Evolutionary conservation across 2,113 vertebrate species (phyloP).

Genomic region (Apodemus sylvaticus): DNA sequence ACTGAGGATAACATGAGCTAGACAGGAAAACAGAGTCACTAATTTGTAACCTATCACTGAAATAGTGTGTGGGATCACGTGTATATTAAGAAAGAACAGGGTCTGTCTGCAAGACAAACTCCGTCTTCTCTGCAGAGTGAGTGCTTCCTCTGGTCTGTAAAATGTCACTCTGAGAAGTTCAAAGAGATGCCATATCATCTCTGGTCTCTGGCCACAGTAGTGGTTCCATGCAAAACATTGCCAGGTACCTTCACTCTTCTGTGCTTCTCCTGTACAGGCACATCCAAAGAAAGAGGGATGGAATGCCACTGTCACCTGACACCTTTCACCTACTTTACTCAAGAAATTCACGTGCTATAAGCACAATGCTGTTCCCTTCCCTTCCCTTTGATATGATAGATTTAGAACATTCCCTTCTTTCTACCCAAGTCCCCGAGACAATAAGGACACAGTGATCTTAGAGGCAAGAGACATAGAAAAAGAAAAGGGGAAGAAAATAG

Average conservation of each 20-base stretch:
- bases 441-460: background rate
- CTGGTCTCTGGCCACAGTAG: background rate
- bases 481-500: background rate
- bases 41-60: conserved; percentile 37
- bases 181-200: background rate
- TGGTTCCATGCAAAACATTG: background rate
- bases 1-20: background rate
- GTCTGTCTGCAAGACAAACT: conserved; percentile 46
- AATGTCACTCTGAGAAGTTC: conserved; percentile 7
- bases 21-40: conserved; percentile 58
- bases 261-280: background rate
- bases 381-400: background rate
- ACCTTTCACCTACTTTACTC: background rate
- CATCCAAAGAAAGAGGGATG: background rate
- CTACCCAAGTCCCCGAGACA: background rate
- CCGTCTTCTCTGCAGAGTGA: background rate
- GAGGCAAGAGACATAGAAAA: background rate
- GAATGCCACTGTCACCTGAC: background rate
- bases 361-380: background rate
- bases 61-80: conserved; percentile 49
- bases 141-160: background rate
- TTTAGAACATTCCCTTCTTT: background rate
- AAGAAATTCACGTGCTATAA: background rate
- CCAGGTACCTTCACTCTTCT: conserved; percentile 20
- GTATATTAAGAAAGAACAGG: conserved; percentile 36